phyloP scores from a whole-genome alignment of 2,113 vertebrate genomes.

The Pedetes capensis region DNA sequence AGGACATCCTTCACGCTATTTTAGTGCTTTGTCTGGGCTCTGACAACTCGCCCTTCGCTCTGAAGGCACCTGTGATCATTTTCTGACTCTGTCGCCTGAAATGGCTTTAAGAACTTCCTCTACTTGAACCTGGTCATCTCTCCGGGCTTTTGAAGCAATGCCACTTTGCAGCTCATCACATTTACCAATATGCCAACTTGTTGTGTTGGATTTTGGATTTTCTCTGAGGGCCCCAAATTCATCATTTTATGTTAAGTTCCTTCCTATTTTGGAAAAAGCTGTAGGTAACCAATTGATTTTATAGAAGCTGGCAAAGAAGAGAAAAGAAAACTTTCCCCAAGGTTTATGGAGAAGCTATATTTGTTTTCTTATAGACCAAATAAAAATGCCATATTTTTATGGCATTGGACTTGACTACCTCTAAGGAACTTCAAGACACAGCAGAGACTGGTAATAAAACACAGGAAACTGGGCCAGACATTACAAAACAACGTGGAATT shows the following conservation, averaged over 20 bases:
- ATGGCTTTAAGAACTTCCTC: neutral
- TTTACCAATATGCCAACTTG: neutral
- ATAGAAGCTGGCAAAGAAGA: neutral
- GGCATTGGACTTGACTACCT: neutral
- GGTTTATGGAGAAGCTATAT: neutral
- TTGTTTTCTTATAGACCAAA: constrained; percentile 7
- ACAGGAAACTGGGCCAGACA: neutral
- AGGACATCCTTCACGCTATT: neutral
- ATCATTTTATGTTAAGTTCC: neutral
- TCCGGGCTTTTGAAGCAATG: neutral
- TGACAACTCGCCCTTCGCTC: neutral
- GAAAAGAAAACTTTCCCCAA: neutral
- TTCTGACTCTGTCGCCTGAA: neutral
- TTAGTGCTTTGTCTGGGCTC: neutral
- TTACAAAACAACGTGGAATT: neutral
- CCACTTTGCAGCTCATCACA: neutral
- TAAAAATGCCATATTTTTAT: constrained; percentile 33
- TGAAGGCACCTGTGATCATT: neutral
- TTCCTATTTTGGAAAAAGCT: constrained; percentile 4
- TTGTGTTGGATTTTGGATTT: neutral
- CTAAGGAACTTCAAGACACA: neutral
- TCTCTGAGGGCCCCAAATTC: neutral
- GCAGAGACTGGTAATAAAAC: constrained; percentile 4
- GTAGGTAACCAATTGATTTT: neutral
- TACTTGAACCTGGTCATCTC: neutral